These are phyloP conservation scores for Rhopalosiphum nymphaeae DNA, from an alignment of 2,888 invertebrate species.

Conservation along the genomic window DNA sequence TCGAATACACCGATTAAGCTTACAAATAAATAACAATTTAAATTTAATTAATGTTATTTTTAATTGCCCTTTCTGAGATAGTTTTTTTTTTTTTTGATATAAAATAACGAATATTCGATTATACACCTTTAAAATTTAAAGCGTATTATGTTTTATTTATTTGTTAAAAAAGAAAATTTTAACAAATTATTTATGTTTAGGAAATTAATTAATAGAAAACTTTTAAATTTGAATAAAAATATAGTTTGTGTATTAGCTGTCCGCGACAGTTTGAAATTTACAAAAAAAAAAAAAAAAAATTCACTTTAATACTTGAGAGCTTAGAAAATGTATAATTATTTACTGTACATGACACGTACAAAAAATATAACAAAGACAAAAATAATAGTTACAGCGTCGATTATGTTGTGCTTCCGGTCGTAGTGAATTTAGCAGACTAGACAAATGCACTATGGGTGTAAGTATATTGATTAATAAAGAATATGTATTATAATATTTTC, in stretches of 20 bases:
- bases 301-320: neutral
- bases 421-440: neutral
- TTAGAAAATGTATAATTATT: neutral
- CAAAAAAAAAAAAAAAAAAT: neutral
- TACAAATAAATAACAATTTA: neutral
- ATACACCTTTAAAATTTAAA: neutral
- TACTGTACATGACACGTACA: neutral
- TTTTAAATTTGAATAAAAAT: neutral
- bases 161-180: neutral
- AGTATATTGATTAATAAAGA: no score
- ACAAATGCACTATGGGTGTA: no score
- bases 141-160: neutral
- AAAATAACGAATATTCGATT: neutral
- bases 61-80: neutral
- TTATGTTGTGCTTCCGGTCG: neutral
- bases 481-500: no score
- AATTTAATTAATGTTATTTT: neutral
- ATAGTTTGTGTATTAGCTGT: neutral
- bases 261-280: neutral
- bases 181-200: neutral
- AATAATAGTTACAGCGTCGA: neutral
- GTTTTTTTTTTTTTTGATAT: no score
- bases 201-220: neutral
- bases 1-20: neutral
- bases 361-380: neutral